Evolutionary conservation across 2,797 vertebrate species (phyloP).

Genomic region (Philypnodon macrostomus): DNA sequence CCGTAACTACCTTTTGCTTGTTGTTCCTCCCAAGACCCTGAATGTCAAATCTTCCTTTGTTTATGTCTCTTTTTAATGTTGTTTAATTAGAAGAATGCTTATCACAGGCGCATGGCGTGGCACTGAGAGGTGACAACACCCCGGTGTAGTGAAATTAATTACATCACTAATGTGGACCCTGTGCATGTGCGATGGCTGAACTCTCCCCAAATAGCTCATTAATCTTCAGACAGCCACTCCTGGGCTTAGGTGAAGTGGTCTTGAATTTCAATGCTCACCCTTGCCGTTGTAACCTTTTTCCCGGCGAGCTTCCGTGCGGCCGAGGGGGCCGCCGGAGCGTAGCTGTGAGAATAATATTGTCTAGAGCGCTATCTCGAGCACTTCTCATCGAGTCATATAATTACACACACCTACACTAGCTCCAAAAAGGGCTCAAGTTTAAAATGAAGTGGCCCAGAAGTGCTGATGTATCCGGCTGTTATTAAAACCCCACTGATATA

Average conservation of each 20-base stretch:
- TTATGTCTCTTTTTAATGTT: conserved; percentile 39
- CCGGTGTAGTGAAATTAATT: conserved; percentile 89
- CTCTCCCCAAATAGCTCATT: conserved; percentile 86
- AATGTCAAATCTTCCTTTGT: conserved; percentile 67
- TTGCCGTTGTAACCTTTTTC: conserved; percentile 73
- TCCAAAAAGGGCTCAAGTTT: conserved; percentile 36
- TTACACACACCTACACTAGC: conserved; percentile 66
- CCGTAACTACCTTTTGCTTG: conserved; percentile 26
- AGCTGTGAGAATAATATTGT: conserved; percentile 67
- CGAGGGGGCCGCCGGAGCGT: conserved; percentile 29
- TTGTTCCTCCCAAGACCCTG: too few relatives aligned
- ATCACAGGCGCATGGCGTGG: conserved; percentile 72
- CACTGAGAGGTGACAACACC: conserved; percentile 79
- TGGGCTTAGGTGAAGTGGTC: conserved; percentile 78
- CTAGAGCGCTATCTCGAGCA: conserved; percentile 52
- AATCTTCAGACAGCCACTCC: conserved; percentile 83
- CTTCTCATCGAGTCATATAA: conserved; percentile 63
- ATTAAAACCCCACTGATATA: conserved; percentile 40
- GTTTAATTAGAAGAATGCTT: conserved; percentile 88
- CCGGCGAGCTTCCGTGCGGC: conserved; percentile 46
- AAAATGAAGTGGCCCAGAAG: conserved; percentile 37
- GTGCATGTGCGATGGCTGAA: conserved; percentile 82
- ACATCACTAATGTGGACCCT: conserved; percentile 78
- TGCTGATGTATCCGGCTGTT: conserved; percentile 49
- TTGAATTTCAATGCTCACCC: conserved; percentile 79